Evolutionary conservation across 2,797 vertebrate genomes (phyloP).

Genomic region (Bradypodion pumilum): DNA sequence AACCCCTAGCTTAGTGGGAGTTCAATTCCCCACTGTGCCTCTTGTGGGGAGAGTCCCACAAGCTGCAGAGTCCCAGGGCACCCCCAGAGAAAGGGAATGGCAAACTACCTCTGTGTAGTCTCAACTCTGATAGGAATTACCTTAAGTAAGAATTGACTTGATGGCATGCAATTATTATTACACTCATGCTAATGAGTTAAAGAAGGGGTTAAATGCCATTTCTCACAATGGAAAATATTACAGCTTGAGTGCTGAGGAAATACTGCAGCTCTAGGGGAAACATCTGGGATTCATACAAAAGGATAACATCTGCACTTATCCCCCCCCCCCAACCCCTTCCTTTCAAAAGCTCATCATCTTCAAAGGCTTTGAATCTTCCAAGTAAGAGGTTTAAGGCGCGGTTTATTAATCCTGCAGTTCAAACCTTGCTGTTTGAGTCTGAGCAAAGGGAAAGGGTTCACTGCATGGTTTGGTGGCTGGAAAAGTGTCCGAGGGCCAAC

Average conservation of each 20-base stretch:
- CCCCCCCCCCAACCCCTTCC: not conserved
- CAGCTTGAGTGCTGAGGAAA: not conserved
- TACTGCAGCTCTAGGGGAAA: not conserved
- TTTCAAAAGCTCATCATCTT: not conserved
- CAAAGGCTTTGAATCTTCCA: not conserved
- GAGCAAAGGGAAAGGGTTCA: not conserved
- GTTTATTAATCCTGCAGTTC: not conserved
- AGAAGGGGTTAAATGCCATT: not conserved
- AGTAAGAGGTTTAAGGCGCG: not conserved
- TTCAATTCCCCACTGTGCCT: too few relatives aligned
- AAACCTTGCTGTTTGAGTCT: not conserved
- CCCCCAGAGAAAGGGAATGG: too few relatives aligned
- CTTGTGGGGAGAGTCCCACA: too few relatives aligned
- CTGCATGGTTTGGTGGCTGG: not conserved
- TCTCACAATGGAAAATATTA: not conserved
- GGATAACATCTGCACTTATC: not conserved
- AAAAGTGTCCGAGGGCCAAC: too few relatives aligned
- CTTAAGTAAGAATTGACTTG: too few relatives aligned
- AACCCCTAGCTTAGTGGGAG: too few relatives aligned
- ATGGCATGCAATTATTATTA: too few relatives aligned
- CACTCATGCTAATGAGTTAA: not conserved
- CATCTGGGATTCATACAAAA: not conserved
- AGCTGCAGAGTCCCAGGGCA: too few relatives aligned
- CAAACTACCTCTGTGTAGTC: too few relatives aligned
- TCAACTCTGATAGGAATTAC: too few relatives aligned